Evolutionary conservation across 2,113 vertebrate species (phyloP), one percentile per base, ranked within the genome.

Genomic region (Eira barbara): DNA sequence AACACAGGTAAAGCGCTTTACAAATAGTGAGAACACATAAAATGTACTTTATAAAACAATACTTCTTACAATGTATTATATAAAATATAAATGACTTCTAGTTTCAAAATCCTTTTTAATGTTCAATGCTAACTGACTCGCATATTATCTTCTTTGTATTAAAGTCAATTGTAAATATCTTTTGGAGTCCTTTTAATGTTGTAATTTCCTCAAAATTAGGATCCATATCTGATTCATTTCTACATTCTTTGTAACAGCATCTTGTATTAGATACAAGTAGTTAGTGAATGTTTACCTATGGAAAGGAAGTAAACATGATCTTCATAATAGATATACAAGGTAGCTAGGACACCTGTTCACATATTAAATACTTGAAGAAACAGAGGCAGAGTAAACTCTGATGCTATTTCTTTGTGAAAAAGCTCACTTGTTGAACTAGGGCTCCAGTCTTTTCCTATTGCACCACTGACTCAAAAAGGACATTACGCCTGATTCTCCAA

Each of bases 61-160:
- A 76, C 71, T 57, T 89, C 80, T 86, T 57, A 61, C 3, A 78
- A 71, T 31, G 81, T 61, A 71, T 63, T 52, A 57, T 65, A 55
- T 7, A 92, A 80, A 89, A 85, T 78, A 90, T 57, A 80, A 73
- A 47, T 59, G 49, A 87, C 67, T 84, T 80, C 27, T 21, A 90
- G 23, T 94, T 94, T 95, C 74, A 94, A 93, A 91, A 34, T 88
- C 20, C 39, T 90, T 74, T 52, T 57, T 86, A 92, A 69, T 78
- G 94, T 97, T 91, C 89, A 96, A 82, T 71, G 36, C 89, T 88
- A 95, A 78, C 31, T 94, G n/a, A 97, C 15, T 88, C 29, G 85
- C 6, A 76, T n/a, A 57, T 17, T 87, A 25, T 93, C 52, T 71
- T 79, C 71, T 78, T 67, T 89, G 42, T 92, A 78, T 79, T 91